phyloP scores from a whole-genome alignment of 2,113 vertebrate genomes.

The Stegastes partitus region DNA sequence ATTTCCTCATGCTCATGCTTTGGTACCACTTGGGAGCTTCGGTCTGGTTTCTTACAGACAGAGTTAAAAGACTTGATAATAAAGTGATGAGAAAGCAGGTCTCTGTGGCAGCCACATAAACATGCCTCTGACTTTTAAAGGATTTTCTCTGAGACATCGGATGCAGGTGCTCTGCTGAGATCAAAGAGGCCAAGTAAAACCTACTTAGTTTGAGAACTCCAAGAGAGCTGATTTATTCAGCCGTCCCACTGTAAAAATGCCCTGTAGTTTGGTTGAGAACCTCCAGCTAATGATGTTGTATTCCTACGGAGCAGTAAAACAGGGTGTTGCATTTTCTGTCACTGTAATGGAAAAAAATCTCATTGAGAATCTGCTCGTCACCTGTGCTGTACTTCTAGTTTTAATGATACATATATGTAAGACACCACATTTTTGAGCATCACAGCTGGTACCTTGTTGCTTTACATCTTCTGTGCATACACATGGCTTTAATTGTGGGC shows the following conservation, averaged over 20 bases:
- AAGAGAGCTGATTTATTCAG: conserved; percentile 73
- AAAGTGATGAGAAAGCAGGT: conserved; percentile 75
- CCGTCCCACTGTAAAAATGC: conserved; percentile 68
- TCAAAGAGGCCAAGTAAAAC: conserved; percentile 78
- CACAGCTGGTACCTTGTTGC: conserved; percentile 27
- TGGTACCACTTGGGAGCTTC: conserved; percentile 44
- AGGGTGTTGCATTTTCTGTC: conserved; percentile 46
- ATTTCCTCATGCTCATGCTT: conserved; percentile 70
- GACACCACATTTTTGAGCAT: conserved; percentile 7
- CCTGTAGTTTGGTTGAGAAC: conserved; percentile 62
- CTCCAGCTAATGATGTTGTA: conserved; percentile 62
- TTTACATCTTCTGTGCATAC: conserved; percentile 40
- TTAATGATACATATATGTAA: neutral
- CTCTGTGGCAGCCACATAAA: conserved; percentile 76
- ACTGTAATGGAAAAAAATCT: conserved; percentile 26
- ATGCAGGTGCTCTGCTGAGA: conserved; percentile 82
- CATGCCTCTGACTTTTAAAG: conserved; percentile 79
- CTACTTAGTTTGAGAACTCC: conserved; percentile 66
- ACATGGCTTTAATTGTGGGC: conserved; percentile 59
- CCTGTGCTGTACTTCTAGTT: conserved; percentile 13
- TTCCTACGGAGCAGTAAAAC: conserved; percentile 35
- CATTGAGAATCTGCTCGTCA: conserved; percentile 4
- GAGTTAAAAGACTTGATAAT: conserved; percentile 75
- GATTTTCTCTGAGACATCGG: conserved; percentile 79
- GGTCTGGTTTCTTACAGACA: conserved; percentile 44